phyloP scores from a whole-genome alignment of 92 coral and sea anemone species.

The Nematostella vectensis region DNA sequence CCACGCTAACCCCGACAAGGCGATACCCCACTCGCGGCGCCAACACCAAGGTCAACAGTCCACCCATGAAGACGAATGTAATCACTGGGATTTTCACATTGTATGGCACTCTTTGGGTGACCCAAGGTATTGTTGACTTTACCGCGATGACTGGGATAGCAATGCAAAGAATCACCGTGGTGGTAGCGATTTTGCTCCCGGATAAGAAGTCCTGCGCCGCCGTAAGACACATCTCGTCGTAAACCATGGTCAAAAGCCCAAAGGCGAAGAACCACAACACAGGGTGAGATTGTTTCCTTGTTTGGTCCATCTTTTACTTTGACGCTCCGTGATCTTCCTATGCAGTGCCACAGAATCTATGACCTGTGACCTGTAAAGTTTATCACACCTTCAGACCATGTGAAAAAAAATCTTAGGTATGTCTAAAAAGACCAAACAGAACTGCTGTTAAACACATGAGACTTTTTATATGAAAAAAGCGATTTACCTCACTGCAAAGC shows the following conservation, averaged over 20 bases:
- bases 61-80: slow-evolving; percentile 29
- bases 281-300: too few relatives aligned
- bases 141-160: slow-evolving; percentile 59
- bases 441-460: too few relatives aligned
- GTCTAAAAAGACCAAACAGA: too few relatives aligned
- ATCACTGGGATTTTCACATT: slow-evolving; percentile 31
- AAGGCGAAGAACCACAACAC: slow-evolving; percentile 50
- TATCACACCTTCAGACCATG: too few relatives aligned
- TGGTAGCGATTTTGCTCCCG: slow-evolving; percentile 60
- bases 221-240: slow-evolving; percentile 62
- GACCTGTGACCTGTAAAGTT: too few relatives aligned
- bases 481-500: too few relatives aligned
- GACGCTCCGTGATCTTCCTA: too few relatives aligned
- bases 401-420: too few relatives aligned
- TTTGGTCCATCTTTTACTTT: slow-evolving; percentile 1
- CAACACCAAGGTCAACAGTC: slow-evolving; percentile 36
- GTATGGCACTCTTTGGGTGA: slow-evolving; percentile 53
- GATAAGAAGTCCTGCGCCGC: slow-evolving; percentile 75
- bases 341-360: too few relatives aligned
- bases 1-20: slow-evolving; percentile 56
- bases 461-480: too few relatives aligned
- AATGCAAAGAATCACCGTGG: slow-evolving; percentile 56
- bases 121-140: slow-evolving; percentile 62
- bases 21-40: slow-evolving; percentile 34
- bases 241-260: slow-evolving; percentile 54